Conservation (phyloP, 2,113 vertebrate genomes). For the Cariama cristata region DNA sequence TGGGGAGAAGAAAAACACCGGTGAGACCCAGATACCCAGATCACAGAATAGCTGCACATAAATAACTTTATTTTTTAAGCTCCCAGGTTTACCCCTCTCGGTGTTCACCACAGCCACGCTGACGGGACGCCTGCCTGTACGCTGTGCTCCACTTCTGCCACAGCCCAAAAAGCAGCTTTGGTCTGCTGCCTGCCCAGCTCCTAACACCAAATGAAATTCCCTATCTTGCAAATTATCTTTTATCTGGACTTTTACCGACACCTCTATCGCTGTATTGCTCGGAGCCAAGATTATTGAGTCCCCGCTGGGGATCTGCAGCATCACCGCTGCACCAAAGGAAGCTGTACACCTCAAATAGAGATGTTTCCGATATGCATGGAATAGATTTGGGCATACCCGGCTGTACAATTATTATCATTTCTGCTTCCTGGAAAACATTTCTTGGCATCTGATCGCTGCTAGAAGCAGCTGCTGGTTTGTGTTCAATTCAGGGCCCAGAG, state of each 20-base stretch:
- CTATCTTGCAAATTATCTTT: neutral
- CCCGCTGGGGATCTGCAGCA: neutral
- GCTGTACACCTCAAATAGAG: neutral
- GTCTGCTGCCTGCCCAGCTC: neutral
- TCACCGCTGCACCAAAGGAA: neutral
- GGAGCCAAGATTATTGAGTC: neutral
- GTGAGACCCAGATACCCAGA: neutral
- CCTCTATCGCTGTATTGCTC: fast-evolving
- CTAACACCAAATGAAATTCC: neutral
- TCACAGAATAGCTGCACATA: neutral
- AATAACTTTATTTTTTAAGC: neutral
- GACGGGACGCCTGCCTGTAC: neutral
- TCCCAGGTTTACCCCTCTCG: neutral
- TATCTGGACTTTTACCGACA: neutral
- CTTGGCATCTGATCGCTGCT: neutral
- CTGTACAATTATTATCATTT: neutral
- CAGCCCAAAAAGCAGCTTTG: neutral
- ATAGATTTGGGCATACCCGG: neutral
- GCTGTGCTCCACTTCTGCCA: neutral
- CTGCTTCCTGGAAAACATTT: neutral
- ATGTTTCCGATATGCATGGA: neutral
- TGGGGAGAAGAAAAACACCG: neutral
- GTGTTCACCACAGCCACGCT: neutral
- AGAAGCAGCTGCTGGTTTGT: neutral
- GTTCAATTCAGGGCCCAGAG: neutral